These are phyloP conservation scores for Cyphomyrus plagiostoma DNA, from an alignment of 2,113 vertebrate genomes.

Conservation along the genomic window DNA sequence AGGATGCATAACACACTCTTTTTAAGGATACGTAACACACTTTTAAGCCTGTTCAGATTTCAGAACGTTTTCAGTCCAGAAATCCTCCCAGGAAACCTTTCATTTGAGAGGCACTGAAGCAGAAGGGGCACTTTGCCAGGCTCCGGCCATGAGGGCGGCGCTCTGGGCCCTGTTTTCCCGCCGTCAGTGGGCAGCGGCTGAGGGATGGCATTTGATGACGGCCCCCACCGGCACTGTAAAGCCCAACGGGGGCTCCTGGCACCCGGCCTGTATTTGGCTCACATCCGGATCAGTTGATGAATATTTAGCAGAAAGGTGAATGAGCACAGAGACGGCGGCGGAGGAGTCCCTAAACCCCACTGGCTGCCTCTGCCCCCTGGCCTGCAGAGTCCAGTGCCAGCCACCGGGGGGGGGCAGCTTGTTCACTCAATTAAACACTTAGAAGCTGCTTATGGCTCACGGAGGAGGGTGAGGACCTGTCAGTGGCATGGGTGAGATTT, in stretches of 20 bases:
- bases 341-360: background rate
- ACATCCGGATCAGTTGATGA: slow-evolving; percentile 37
- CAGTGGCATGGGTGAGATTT: background rate
- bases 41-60: background rate
- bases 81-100: background rate
- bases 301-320: slow-evolving; percentile 41
- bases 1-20: background rate
- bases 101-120: background rate
- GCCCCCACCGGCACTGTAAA: slow-evolving; percentile 49
- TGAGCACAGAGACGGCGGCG: background rate
- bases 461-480: background rate
- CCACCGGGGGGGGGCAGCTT: background rate
- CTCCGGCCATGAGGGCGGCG: background rate
- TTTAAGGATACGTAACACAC: background rate
- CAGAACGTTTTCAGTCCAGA: background rate
- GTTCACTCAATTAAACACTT: slow-evolving; percentile 7
- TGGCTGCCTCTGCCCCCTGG: background rate
- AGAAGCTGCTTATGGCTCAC: background rate
- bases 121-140: background rate
- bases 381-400: background rate
- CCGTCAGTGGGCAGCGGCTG: slow-evolving; percentile 24
- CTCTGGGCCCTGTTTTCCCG: background rate
- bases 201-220: slow-evolving; percentile 54
- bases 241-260: slow-evolving; percentile 36
- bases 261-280: slow-evolving; percentile 29